Evolutionary conservation across 2,113 vertebrate genomes (phyloP).

Genomic region (Raja brachyura): DNA sequence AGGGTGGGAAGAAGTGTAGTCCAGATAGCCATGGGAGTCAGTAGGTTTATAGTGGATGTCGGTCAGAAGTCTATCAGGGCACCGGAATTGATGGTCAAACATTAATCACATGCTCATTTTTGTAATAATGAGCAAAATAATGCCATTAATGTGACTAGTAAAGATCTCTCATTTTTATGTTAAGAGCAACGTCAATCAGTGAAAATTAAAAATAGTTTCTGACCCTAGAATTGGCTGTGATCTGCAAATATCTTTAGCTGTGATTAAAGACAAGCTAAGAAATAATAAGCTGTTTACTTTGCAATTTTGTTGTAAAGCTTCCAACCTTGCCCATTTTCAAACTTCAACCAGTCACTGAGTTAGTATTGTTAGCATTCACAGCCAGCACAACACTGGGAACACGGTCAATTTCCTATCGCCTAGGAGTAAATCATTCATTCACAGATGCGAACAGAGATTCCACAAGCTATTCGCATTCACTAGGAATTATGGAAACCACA

Average conservation of each 20-base stretch:
- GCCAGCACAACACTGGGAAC: conserved; percentile 24
- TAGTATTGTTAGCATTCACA: conserved; percentile 26
- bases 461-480: not conserved
- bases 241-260: not conserved
- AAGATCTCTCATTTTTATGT: not conserved
- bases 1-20: too few species aligned
- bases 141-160: not conserved
- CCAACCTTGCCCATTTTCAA: conserved; percentile 17
- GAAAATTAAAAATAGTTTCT: not conserved
- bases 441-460: conserved; percentile 5
- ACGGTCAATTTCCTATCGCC: not conserved
- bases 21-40: too few species aligned
- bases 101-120: not conserved
- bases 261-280: not conserved
- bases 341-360: not conserved
- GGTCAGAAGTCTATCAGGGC: too few species aligned
- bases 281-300: not conserved
- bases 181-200: not conserved
- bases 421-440: not conserved
- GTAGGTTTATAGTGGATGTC: too few species aligned
- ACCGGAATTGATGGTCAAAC: too few species aligned
- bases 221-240: not conserved
- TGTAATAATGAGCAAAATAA: too few species aligned
- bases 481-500: not conserved
- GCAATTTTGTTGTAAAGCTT: not conserved